Conservation (phyloP, 1,140 invertebrate species). For the Lysiphlebus fabarum region DNA sequence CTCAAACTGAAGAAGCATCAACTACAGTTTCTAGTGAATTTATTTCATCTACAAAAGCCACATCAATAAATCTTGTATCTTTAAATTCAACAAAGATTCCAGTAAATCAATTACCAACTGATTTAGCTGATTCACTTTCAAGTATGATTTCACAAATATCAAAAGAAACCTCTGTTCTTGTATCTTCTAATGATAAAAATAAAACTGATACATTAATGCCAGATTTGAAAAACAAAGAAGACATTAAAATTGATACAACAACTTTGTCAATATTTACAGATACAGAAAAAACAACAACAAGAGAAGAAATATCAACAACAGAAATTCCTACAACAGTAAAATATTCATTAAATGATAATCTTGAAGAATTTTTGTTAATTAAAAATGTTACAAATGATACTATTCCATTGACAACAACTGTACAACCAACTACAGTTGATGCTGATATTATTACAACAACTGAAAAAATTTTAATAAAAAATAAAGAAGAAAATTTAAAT, state of each 20-base stretch:
- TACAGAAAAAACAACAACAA: background rate
- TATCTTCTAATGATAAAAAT: no score
- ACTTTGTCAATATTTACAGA: background rate
- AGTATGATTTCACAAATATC: constrained; percentile 48
- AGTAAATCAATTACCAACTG: constrained; percentile 32
- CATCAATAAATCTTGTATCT: background rate
- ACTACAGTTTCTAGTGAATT: constrained; percentile 20
- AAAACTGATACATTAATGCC: no score
- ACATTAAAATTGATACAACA: no score
- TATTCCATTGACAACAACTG: no score
- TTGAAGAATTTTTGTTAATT: no score
- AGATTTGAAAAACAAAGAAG: no score
- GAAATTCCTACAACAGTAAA: background rate
- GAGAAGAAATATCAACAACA: background rate
- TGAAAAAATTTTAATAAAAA: background rate
- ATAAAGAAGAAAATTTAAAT: background rate
- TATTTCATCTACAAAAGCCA: background rate
- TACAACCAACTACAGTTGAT: background rate
- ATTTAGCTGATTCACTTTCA: constrained; percentile 45
- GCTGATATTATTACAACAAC: background rate
- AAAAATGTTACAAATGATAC: no score
- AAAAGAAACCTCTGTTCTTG: constrained; percentile 24
- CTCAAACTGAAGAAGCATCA: constrained; percentile 2
- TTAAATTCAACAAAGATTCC: background rate
- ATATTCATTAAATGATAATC: no score